phyloP scores from a whole-genome alignment of 2,113 vertebrate species.

The Charadrius vociferus region DNA sequence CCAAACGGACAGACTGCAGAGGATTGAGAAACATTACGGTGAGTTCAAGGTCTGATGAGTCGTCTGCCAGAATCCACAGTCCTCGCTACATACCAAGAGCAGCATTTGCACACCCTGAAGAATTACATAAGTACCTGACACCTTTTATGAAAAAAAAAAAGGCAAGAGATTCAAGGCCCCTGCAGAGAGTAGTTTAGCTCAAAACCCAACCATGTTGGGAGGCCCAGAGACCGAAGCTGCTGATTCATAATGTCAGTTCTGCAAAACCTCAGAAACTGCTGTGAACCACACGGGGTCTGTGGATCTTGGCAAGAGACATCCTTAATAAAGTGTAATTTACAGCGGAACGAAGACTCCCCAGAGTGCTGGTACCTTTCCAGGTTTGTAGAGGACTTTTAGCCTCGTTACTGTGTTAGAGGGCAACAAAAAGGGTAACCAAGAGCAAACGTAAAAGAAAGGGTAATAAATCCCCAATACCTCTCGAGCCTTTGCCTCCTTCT shows the following conservation, averaged over 20 bases:
- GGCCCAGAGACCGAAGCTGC: background rate
- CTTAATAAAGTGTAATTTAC: background rate
- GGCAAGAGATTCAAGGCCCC: background rate
- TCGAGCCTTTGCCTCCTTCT: background rate
- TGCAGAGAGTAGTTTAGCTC: background rate
- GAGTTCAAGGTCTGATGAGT: slow-evolving; percentile 14
- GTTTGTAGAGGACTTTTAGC: background rate
- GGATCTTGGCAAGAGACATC: background rate
- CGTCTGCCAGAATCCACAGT: slow-evolving; percentile 17
- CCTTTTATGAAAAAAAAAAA: background rate
- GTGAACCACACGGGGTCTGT: background rate
- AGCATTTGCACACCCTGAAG: background rate
- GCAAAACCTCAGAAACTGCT: slow-evolving; percentile 6
- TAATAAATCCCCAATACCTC: background rate
- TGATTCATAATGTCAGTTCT: background rate
- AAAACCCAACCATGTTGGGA: background rate
- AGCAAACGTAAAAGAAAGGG: background rate
- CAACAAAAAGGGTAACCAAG: background rate
- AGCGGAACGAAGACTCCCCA: background rate
- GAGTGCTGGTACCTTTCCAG: background rate
- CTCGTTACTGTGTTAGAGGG: background rate
- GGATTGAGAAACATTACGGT: background rate
- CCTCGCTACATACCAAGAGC: background rate
- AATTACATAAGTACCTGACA: background rate
- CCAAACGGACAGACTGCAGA: background rate